Evolutionary conservation across 2,888 invertebrate genomes (phyloP).

Genomic region (Neoitamus cyanurus): DNA sequence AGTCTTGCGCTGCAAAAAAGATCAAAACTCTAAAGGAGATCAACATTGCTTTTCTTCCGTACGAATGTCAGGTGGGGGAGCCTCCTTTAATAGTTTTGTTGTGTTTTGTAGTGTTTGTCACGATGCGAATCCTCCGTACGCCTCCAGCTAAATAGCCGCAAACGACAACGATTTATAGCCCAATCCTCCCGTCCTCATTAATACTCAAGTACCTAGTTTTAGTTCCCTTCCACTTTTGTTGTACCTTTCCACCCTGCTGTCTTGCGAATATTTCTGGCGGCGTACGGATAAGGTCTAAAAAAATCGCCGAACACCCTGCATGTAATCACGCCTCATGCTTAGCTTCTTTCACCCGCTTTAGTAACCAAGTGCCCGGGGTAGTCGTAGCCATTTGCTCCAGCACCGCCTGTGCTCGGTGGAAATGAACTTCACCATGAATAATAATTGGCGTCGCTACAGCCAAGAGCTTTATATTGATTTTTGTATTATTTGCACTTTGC

Average conservation of each 20-base stretch:
- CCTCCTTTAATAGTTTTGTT: conserved; percentile 66
- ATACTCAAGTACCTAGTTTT: not conserved
- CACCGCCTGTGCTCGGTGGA: not conserved
- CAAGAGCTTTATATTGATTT: not conserved
- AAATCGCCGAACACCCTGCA: not conserved
- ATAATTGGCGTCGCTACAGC: not conserved
- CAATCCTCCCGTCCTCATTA: not conserved
- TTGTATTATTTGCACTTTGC: not conserved
- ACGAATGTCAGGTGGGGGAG: conserved; percentile 89
- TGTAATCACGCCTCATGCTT: not conserved
- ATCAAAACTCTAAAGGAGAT: conserved; percentile 98
- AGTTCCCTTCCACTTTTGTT: not conserved
- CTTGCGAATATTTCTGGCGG: conserved; percentile 30
- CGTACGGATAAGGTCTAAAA: conserved; percentile 1
- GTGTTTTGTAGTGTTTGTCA: conserved; percentile 65
- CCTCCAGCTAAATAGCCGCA: conserved; percentile 29
- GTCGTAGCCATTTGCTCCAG: not conserved
- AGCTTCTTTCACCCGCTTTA: not conserved
- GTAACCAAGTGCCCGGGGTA: not conserved
- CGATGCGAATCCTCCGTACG: not conserved
- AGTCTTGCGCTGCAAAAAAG: conserved; percentile 92
- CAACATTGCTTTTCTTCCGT: conserved; percentile 98
- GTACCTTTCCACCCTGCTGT: not conserved
- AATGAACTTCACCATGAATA: conserved; percentile 12
- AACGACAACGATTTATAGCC: not conserved